Evolutionary conservation across 2,797 vertebrate genomes (phyloP), one percentile per base, ranked within the genome.

Genomic region (Tragelaphus eurycerus): DNA sequence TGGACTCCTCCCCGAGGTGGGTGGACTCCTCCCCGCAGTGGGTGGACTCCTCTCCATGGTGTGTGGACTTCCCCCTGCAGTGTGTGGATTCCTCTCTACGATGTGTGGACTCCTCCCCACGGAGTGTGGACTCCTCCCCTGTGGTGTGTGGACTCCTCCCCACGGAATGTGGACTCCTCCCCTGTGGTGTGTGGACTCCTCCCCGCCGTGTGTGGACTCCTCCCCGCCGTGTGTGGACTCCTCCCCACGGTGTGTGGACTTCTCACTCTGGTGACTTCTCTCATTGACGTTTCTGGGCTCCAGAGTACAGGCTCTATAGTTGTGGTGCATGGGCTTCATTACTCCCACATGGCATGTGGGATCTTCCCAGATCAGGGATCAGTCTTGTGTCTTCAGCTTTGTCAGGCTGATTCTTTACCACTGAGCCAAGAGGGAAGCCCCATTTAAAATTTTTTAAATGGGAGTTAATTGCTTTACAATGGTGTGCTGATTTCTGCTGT

Each of bases 11-110:
- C 13, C 16, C 2, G 4, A 2, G 27, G 59, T 3, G 59, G 25
- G 25, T 31, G 27, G 29, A 19, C 16, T 34, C 9, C n/a, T 19
- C 17, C 1, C 29, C 0, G 0, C 0, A 1, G 60, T 0, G 13
- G 6, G 57, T 13, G 25, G 11, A 5, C 25, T 2, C 1, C 27
- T 7, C 27, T 5, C 59, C 2, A 0, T 0, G 6, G 29, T 7
- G 60, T 62, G 29, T 3, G 59, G 3, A 3, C 13, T 15, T 2
- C 57, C 55, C 8, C 21, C 3, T 43, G 7, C 0, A 6, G 55
- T 9, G 55, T 57, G 55, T 9, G 55, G 19, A 21, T 6, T 9
- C 3, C 54, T 55, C 43, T 6, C 43, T 43, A 10, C 1, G 46
- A 7, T 48, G 46, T 2, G 2, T 48, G 46, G 46, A 48, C 46